Evolutionary conservation across 2,797 vertebrate species (phyloP), one percentile per base, ranked within the genome.

Genomic region (Enteromius radiatus): DNA sequence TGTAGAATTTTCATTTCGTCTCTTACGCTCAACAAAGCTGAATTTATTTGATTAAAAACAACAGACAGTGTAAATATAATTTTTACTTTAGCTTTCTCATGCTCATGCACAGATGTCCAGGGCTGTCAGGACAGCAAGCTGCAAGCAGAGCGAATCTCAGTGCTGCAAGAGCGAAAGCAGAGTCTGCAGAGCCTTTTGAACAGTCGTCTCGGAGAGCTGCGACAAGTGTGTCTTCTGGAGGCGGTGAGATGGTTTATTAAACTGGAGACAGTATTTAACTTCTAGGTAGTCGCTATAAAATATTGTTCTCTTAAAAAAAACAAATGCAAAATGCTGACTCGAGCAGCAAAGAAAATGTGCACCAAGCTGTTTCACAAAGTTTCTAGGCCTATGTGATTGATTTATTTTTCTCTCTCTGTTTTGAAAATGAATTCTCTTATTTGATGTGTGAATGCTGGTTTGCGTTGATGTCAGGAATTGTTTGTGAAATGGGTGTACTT

Each of bases 191-290:
- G 94, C 78, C 92, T 96, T 26, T 94, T 97, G 77, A 94, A 83
- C 81, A 88, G 92, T 85, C 95, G 96, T 77, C 93, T 97, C 56
- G 93, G 92, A 84, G 97, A 97, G 84, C 95, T 97, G 76, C 95
- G 94, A 80, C 94, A 95, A 86, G 91, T 97, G 82, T 97, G 96
- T 88, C 88, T 97, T 84, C 95, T 95, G 88, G 96, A 97, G 88
- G 97, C 96, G 61, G 97, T 97, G 47, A 38, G 47, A 75, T 26
- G 52, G 5, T 80, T 74, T 73, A 28, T 69, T 47, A 31, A 12
- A 47, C 56, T 26, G 38, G 15, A 38, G 52, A 82, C 33, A 4
- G 33, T 19, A 31, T 36, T 84, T 77, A 21, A 67, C n/a, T 38
- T 41, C 43, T 12, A 45, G 14, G n/a, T 14, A 21, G 43, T 38